Evolutionary conservation across 2,797 vertebrate genomes (phyloP).

Genomic region (Eremophila alpestris): DNA sequence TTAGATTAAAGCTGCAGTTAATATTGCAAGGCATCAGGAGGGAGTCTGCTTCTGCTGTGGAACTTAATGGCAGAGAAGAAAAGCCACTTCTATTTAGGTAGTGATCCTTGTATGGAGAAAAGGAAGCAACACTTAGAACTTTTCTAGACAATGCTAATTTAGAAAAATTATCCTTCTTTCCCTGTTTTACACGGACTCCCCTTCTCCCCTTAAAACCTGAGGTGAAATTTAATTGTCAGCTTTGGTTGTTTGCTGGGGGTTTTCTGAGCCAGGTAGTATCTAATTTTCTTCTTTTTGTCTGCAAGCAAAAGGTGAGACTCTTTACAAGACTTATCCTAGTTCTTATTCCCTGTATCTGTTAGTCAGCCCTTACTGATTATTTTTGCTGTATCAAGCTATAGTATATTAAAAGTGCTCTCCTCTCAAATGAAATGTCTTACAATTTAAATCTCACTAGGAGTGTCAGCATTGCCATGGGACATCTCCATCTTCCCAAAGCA

Average conservation of each 20-base stretch:
- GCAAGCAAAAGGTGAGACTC: constrained; percentile 43
- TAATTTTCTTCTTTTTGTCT: constrained; percentile 46
- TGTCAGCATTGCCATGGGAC: constrained; percentile 59
- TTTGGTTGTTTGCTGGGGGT: not conserved
- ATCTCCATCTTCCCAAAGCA: constrained; percentile 68
- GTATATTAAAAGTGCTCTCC: constrained; percentile 46
- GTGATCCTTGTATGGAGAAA: not conserved
- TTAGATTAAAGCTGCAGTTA: not conserved
- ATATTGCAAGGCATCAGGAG: not conserved
- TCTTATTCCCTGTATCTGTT: constrained; percentile 36
- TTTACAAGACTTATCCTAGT: constrained; percentile 12
- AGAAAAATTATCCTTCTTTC: not conserved
- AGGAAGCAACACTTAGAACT: constrained; percentile 17
- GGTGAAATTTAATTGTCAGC: constrained; percentile 24
- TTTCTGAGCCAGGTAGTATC: not conserved
- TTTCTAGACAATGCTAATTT: constrained; percentile 52
- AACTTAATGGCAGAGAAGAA: not conserved
- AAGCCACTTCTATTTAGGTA: not conserved
- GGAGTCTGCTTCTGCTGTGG: constrained; percentile 8
- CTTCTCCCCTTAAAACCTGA: constrained; percentile 24
- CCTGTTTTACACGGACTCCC: not conserved
- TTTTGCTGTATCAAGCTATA: constrained; percentile 47
- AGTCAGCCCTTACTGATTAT: constrained; percentile 26
- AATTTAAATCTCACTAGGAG: constrained; percentile 59
- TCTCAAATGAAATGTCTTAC: constrained; percentile 67